phyloP scores from a whole-genome alignment of 1,140 invertebrate genomes.

The Xylocopa sonorina region DNA sequence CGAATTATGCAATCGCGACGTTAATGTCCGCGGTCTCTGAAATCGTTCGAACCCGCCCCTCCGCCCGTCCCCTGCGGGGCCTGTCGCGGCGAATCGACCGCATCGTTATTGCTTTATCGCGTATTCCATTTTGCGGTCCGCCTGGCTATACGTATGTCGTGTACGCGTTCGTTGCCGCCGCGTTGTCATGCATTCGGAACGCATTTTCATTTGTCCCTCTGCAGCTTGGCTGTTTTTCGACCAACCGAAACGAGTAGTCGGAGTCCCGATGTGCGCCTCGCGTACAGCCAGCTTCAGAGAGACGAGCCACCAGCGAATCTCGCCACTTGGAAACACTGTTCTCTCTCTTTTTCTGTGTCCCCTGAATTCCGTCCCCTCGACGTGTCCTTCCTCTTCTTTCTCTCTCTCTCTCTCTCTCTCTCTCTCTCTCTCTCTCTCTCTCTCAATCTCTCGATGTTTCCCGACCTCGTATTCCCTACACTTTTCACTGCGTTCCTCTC shows the following conservation, averaged over 20 bases:
- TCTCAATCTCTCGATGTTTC: neutral
- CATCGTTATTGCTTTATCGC: slow-evolving; percentile 44
- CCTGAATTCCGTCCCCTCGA: neutral
- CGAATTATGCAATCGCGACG: slow-evolving; percentile 35
- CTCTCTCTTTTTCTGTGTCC: neutral
- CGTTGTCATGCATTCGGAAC: slow-evolving; percentile 21
- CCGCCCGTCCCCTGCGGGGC: neutral
- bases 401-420: neutral
- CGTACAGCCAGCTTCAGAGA: slow-evolving; percentile 38
- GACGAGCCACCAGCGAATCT: slow-evolving; percentile 34
- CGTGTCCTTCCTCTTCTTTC: neutral
- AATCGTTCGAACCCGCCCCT: slow-evolving; percentile 7
- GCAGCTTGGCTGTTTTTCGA: neutral
- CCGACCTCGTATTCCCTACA: slow-evolving; percentile 8
- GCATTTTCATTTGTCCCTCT: slow-evolving; percentile 27
- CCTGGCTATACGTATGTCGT: slow-evolving; percentile 5
- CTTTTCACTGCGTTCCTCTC: slow-evolving; percentile 3
- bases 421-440: slow-evolving; percentile 13
- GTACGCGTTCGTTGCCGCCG: no score
- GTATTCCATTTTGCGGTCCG: slow-evolving; percentile 32
- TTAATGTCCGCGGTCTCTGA: slow-evolving; percentile 29
- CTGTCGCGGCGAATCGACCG: slow-evolving; percentile 23
- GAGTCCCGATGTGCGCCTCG: no score
- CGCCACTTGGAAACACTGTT: slow-evolving; percentile 53
- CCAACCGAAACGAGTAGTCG: no score